phyloP scores from a whole-genome alignment of 2,113 vertebrate genomes.

The Corapipo altera region DNA sequence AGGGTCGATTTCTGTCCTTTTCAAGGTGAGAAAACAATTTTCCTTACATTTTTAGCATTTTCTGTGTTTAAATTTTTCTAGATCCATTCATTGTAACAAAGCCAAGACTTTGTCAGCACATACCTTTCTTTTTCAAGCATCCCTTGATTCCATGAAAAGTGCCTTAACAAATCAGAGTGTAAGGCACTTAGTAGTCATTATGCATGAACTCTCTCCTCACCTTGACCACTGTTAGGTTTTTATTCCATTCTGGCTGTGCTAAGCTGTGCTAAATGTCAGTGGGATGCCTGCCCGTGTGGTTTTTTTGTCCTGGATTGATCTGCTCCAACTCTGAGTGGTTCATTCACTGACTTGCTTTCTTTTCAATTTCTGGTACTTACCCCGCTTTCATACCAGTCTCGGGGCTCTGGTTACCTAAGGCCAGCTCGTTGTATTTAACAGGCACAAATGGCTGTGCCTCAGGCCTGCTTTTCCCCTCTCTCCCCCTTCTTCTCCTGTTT shows the following conservation, averaged over 20 bases:
- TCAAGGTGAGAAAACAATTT: not conserved
- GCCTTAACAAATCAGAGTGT: not conserved
- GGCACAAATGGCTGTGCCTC: conserved; percentile 52
- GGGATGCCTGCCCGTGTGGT: not conserved
- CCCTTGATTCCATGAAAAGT: not conserved
- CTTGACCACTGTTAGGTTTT: conserved; percentile 47
- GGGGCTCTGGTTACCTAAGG: conserved; percentile 55
- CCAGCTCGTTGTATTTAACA: conserved; percentile 46
- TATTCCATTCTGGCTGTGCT: conserved; percentile 34
- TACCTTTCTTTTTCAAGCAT: not conserved
- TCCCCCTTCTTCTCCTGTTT: conserved; percentile 37
- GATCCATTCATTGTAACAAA: not conserved
- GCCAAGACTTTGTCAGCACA: not conserved
- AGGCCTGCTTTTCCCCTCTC: not conserved
- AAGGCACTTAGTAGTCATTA: not conserved
- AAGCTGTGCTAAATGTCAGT: conserved; percentile 47
- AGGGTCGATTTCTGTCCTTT: not conserved
- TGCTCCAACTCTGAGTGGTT: not conserved
- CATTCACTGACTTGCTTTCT: conserved; percentile 31
- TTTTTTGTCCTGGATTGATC: conserved; percentile 24
- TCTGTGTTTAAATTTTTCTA: not conserved
- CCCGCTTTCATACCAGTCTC: conserved; percentile 44
- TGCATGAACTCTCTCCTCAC: conserved; percentile 9
- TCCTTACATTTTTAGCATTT: not conserved
- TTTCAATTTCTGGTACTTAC: conserved; percentile 9